Base-by-base conservation (phyloP, 2,797 vertebrate genomes). In the Heterohyrax brucei region DNA sequence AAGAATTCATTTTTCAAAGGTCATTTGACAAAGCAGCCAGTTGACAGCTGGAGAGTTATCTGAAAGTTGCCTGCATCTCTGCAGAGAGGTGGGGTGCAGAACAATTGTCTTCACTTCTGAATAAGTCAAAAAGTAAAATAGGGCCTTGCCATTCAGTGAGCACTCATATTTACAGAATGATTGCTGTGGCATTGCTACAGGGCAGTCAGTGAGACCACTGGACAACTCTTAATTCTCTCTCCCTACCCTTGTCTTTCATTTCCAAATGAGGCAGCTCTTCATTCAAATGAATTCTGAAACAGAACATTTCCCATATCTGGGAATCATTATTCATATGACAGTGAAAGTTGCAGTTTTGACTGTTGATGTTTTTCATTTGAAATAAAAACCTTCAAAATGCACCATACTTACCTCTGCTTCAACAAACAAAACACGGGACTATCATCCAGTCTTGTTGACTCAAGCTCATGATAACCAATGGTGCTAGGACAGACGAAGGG, bases 271-370 rank as follows among this genome's bases (percentile, higher is more conserved):
- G 70, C 46, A 87, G 59, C 18, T 39, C 80, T 84, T 87, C 53
- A 94, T 78, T 48, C n/a, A 68, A 92, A 85, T 83, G 9, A 92
- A 81, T 95, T 92, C 78, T 92, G 26, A 93, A 90, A 82, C 73
- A 75, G n/a, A 75, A 14, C 5, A 75, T 70, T 30, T 30, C 19
- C n/a, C 61, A 76, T 18, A 53, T n/a, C 68, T 94, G 33, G 64
- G 56, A 87, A 73, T 50, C 18, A 93, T 2, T 88, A 56, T 96
- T 88, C 22, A 70, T 28, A 77, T 33, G 22, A 85, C 16, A 80
- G 39, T 0, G 30, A 64, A 24, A 66, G 24, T 22, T 81, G 46
- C 89, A n/a, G 61, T 70, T 96, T 83, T 88, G 9, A 83, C 12
- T 76, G n/a, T 1, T 62, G 62, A 87, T 33, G 73, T 10, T 96